A percentile compares a stretch with the other conserved stretches of the same genome.
phyloP scores from a whole-genome alignment of 2,797 vertebrate species.

The Microctenopoma stevenorrisi region DNA sequence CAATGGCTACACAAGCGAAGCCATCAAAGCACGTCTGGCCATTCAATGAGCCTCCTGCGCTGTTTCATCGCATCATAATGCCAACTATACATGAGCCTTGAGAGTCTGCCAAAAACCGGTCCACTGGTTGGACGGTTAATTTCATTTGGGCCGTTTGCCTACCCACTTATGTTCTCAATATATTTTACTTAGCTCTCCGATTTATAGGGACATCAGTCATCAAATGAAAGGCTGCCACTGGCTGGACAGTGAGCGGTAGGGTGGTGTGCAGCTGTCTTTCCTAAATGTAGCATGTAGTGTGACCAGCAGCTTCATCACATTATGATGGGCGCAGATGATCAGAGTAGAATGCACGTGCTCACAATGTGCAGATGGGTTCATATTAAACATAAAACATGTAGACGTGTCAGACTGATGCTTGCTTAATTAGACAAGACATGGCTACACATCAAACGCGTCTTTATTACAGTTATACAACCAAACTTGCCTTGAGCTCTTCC shows the following conservation, averaged over 20 bases:
- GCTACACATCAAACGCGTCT: constrained; percentile 12
- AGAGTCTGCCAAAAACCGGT: constrained; percentile 50
- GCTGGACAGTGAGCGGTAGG: constrained; percentile 17
- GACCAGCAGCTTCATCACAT: background rate
- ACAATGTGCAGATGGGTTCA: background rate
- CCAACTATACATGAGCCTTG: constrained; percentile 31
- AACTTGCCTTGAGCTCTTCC: background rate
- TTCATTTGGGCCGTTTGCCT: constrained; percentile 52
- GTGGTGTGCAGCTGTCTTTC: constrained; percentile 18
- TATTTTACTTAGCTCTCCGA: constrained; percentile 38
- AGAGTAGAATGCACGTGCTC: constrained; percentile 1
- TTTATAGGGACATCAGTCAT: constrained; percentile 62
- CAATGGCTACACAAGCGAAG: constrained; percentile 23
- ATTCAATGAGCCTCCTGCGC: constrained; percentile 11
- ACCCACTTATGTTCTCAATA: constrained; percentile 24
- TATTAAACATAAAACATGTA: constrained; percentile 9
- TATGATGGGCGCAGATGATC: no score
- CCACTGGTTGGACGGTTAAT: constrained; percentile 54
- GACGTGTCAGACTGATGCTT: constrained; percentile 15
- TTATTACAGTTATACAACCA: constrained; percentile 17
- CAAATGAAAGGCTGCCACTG: constrained; percentile 43
- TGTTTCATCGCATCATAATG: constrained; percentile 19
- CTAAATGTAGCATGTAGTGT: constrained; percentile 31
- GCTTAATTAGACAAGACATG: constrained; percentile 30
- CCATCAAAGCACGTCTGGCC: constrained; percentile 24